Conservation (phyloP, 2,888 invertebrate species). For the Melanchra persicariae region DNA sequence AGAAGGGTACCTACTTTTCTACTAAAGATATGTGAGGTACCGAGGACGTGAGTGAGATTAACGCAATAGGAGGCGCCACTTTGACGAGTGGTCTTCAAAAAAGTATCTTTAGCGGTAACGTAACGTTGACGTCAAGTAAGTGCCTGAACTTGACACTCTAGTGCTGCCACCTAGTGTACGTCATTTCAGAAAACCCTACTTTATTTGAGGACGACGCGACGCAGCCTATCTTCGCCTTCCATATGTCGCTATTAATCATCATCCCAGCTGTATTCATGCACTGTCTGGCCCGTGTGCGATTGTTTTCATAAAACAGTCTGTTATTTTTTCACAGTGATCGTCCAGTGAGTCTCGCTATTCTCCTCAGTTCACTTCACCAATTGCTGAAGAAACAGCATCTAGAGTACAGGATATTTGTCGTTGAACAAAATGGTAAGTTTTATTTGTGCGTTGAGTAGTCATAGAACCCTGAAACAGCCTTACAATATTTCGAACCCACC, state of each 20-base stretch:
- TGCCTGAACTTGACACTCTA: too few relatives aligned
- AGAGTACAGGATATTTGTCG: constrained; percentile 83
- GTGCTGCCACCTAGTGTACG: too few relatives aligned
- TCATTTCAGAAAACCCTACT: too few relatives aligned
- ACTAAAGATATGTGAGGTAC: too few relatives aligned
- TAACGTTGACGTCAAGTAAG: too few relatives aligned
- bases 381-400: constrained; percentile 95
- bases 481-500: too few relatives aligned
- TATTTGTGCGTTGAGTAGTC: background rate
- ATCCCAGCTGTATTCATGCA: background rate
- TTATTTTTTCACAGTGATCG: constrained; percentile 88
- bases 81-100: too few relatives aligned
- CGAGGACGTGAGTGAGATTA: too few relatives aligned
- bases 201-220: too few relatives aligned
- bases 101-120: too few relatives aligned
- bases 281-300: background rate
- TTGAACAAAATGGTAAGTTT: constrained; percentile 57
- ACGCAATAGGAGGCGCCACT: too few relatives aligned
- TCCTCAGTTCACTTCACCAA: constrained; percentile 92
- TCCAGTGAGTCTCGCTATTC: constrained; percentile 81
- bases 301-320: background rate
- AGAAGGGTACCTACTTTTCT: too few relatives aligned
- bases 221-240: background rate
- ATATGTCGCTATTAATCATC: background rate
- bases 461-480: background rate